Evolutionary conservation across 1,140 invertebrate genomes (phyloP).

Genomic region (Nixonia krombeini): DNA sequence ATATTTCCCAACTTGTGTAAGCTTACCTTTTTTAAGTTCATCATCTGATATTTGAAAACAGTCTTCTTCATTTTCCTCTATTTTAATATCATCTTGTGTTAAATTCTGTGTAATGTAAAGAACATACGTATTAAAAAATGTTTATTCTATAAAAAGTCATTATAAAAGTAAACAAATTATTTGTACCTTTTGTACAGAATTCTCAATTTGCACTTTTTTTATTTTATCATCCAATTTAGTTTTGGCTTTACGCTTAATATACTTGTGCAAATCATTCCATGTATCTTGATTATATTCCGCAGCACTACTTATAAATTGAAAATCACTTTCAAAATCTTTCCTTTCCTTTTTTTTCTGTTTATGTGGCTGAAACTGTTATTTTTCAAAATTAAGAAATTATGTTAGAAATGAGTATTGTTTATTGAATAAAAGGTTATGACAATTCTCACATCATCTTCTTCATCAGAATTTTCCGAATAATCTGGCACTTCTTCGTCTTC

Average conservation of each 20-base stretch:
- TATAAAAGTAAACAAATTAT: conserved; percentile 22
- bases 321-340: conserved; percentile 81
- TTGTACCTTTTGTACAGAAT: conserved; percentile 57
- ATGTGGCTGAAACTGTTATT: conserved; percentile 81
- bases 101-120: no score
- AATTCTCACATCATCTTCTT: conserved; percentile 81
- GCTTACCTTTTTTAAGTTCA: conserved; percentile 79
- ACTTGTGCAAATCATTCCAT: conserved; percentile 89
- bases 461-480: conserved; percentile 85
- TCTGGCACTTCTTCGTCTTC: conserved; percentile 84
- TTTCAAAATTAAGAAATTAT: conserved; percentile 18
- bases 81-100: conserved; percentile 26
- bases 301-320: conserved; percentile 80
- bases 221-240: conserved; percentile 90
- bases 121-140: no score
- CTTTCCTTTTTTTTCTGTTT: conserved; percentile 81
- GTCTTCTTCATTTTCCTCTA: conserved; percentile 56
- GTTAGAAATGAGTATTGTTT: no score
- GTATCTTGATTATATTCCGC: conserved; percentile 85
- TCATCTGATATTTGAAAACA: conserved; percentile 77
- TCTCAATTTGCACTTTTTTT: conserved; percentile 74
- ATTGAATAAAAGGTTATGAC: neutral
- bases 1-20: conserved; percentile 62
- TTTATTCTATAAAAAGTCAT: no score
- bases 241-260: conserved; percentile 84